phyloP scores from a whole-genome alignment of 2,888 invertebrate species.

The Troides helena region DNA sequence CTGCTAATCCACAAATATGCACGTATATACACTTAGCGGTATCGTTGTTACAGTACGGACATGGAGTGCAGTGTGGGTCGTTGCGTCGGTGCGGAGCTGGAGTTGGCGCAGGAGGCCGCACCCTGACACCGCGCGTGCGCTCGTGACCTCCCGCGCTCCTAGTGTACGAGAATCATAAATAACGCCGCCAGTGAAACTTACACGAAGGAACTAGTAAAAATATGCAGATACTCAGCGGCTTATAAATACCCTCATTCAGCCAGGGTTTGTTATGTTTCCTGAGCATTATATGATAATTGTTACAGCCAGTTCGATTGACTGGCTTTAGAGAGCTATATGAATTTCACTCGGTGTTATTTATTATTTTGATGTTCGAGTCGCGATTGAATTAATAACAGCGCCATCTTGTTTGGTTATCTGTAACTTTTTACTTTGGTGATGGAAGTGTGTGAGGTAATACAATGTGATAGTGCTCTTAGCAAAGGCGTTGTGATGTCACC shows the following conservation, averaged over 20 bases:
- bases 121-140: slow-evolving; percentile 62
- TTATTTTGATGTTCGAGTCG: neutral
- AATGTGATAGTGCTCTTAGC: neutral
- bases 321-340: neutral
- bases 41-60: slow-evolving; percentile 56
- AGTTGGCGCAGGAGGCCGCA: slow-evolving; percentile 59
- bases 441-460: neutral
- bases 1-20: too few relatives aligned
- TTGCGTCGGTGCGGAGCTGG: slow-evolving; percentile 53
- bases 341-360: slow-evolving; percentile 5
- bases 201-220: neutral
- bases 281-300: neutral
- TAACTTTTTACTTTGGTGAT: neutral
- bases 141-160: slow-evolving; percentile 1
- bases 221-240: neutral
- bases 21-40: neutral
- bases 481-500: neutral
- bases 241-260: neutral
- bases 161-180: slow-evolving; percentile 5
- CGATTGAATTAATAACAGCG: neutral
- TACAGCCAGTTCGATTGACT: neutral
- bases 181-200: neutral
- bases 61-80: slow-evolving; percentile 77
- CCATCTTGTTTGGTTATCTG: neutral
- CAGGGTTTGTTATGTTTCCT: neutral